Evolutionary conservation across 2,888 invertebrate genomes (phyloP), one percentile per base, ranked within the genome.

Genomic region (Papilio elwesi): DNA sequence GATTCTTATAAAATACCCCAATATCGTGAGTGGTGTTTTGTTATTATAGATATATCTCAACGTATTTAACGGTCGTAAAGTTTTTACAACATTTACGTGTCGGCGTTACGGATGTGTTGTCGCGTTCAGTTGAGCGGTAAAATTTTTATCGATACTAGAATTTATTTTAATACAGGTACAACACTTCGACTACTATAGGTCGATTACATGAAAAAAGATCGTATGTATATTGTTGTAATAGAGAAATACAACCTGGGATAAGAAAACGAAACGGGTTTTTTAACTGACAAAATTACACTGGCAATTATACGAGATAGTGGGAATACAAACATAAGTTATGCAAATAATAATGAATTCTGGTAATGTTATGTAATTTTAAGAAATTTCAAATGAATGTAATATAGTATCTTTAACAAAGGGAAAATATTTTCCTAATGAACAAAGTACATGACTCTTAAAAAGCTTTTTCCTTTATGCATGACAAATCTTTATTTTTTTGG

Each of bases 61-160:
- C 65, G 51, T 73, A 69, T 73, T 73, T 57, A 69, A 69, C 47
- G 65, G 15, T 49, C 15, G 15, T 55, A 63, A 68, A 72, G 59
- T 36, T 63, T 72, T 72, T 68, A 72, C 38, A 10, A 59, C 52
- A 26, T 59, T 49, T 65, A 49, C 65, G 71, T 66, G 65, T 65
- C 13, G 9, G 5, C 15, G 51, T 71, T 63, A 57, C 13, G 4
- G 12, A 55, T 36, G 36, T 55, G 55, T 16, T 13, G 49, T 51
- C 11, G 16, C 16, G 43, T 43, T 43, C 16, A 16, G 9, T 53
- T 10, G 16, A 53, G 53, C 13, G 13, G 51, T n/a, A n/a, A 43
- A 43, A 0, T 9, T 13, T 51, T 51, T 51, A 51, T 51, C n/a
- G 51, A 51, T 51, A 13, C 43, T 43, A 9, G 51, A 51, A 51